phyloP scores from a whole-genome alignment of 2,113 vertebrate species.

The Pantherophis guttatus region DNA sequence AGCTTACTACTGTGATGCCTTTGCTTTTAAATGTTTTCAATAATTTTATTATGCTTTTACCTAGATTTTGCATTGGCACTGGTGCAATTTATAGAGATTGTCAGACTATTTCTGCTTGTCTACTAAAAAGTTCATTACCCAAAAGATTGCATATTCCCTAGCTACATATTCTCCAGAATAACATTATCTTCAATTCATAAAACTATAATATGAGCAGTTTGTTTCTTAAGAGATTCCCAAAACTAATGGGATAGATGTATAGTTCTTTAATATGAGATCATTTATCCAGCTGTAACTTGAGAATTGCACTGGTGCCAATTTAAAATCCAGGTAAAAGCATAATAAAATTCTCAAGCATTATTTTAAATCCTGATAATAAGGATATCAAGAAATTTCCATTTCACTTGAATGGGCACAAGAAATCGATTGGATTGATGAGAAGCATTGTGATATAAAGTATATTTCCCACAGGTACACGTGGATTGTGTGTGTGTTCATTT shows the following conservation, averaged over 20 bases:
- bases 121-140: background rate
- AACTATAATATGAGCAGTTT: background rate
- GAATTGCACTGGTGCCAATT: background rate
- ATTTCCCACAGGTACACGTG: background rate
- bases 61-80: background rate
- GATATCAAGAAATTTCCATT: background rate
- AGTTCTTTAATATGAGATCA: background rate
- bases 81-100: background rate
- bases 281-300: background rate
- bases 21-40: background rate
- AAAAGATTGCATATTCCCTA: background rate
- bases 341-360: background rate
- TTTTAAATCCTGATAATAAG: background rate
- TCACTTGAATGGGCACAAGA: background rate
- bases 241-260: background rate
- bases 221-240: background rate
- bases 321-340: background rate
- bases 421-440: background rate
- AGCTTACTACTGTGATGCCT: background rate
- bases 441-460: background rate
- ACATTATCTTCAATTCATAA: background rate
- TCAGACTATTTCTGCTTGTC: background rate
- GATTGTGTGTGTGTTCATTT: background rate
- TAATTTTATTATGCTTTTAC: background rate
- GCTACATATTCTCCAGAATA: background rate